Percentiles rank a stretch among this genome's conserved stretches.
phyloP scores from a whole-genome alignment of 2,797 vertebrate genomes.

The Pachyuromys duprasi region DNA sequence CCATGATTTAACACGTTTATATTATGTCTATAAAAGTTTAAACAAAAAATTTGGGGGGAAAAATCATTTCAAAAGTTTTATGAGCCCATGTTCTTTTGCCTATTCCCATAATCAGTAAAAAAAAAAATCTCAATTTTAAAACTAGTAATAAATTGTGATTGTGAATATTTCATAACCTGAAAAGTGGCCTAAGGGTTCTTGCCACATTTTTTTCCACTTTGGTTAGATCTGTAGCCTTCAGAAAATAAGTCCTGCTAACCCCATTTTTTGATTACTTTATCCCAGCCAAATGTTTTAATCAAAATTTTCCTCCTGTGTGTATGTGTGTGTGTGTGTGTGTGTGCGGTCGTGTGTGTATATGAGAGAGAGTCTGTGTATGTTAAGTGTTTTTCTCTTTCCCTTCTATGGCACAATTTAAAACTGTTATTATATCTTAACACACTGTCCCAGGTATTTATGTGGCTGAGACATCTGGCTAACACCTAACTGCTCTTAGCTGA shows the following conservation, averaged over 20 bases:
- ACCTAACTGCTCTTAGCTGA: neutral
- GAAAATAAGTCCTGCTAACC: neutral
- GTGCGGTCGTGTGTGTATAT: neutral
- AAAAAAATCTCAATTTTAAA: conserved; percentile 36
- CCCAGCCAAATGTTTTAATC: neutral
- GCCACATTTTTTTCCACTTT: neutral
- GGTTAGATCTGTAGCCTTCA: neutral
- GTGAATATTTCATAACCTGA: neutral
- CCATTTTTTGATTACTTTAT: neutral
- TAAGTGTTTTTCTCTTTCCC: neutral
- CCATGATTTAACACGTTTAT: neutral
- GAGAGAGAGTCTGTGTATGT: neutral
- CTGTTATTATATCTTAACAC: neutral
- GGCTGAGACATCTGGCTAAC: neutral
- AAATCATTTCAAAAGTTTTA: neutral
- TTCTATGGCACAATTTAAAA: conserved; percentile 29
- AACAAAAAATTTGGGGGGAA: neutral
- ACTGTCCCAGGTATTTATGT: conserved; percentile 26
- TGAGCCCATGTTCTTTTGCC: neutral
- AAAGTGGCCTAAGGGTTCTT: neutral
- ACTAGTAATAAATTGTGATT: neutral
- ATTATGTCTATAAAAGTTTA: neutral
- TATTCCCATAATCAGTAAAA: neutral
- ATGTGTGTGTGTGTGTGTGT: neutral
- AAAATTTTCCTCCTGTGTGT: neutral